A percentile compares a stretch with the other conserved stretches of the same genome.
These are phyloP conservation scores for Heliconius erato DNA, from an alignment of 2,888 invertebrate species.

Conservation along the genomic window DNA sequence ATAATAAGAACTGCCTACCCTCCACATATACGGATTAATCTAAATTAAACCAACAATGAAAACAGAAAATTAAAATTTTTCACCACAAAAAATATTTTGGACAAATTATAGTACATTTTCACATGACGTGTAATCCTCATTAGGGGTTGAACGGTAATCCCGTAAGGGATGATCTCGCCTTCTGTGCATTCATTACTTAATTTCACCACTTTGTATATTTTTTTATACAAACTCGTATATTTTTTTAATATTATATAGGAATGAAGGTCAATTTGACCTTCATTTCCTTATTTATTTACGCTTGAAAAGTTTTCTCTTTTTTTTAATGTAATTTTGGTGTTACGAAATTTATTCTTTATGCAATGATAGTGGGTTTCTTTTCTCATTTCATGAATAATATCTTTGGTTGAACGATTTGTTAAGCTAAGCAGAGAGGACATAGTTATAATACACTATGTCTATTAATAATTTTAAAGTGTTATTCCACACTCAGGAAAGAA, in stretches of 20 bases:
- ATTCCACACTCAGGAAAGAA: too few relatives aligned
- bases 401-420: too few relatives aligned
- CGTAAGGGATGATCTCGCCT: constrained; percentile 12
- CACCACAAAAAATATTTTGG: neutral
- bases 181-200: constrained; percentile 20
- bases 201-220: constrained; percentile 4
- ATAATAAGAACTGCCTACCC: too few relatives aligned
- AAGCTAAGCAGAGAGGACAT: too few relatives aligned
- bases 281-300: neutral
- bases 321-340: neutral
- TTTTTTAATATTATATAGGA: neutral
- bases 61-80: neutral
- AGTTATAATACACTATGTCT: too few relatives aligned
- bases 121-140: neutral
- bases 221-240: neutral
- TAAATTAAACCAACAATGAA: neutral
- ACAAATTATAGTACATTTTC: neutral
- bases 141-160: constrained; percentile 16
- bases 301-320: too few relatives aligned
- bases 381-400: too few relatives aligned
- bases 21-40: too few relatives aligned
- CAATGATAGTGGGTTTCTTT: neutral
- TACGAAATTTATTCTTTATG: neutral
- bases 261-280: neutral
- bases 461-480: too few relatives aligned